Conservation (phyloP, 2,113 vertebrate genomes). For the Hassar affinis region DNA sequence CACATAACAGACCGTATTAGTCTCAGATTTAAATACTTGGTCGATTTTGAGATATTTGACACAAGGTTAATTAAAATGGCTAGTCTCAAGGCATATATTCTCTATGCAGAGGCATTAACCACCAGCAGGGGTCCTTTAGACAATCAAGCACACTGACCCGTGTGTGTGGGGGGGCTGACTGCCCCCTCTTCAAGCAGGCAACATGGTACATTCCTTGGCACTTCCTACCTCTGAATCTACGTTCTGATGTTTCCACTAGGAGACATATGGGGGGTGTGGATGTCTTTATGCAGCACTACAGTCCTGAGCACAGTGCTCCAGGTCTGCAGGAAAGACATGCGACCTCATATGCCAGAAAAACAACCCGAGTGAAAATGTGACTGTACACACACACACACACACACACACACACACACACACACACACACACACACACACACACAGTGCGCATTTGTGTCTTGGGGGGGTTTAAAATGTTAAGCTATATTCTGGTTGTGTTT, state of each 20-base stretch:
- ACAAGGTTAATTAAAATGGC: slow-evolving; percentile 27
- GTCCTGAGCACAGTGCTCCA: slow-evolving; percentile 30
- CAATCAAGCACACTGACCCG: not conserved
- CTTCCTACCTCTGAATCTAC: slow-evolving; percentile 41
- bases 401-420: slow-evolving; percentile 15
- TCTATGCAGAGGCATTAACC: slow-evolving; percentile 32
- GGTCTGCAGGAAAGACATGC: slow-evolving; percentile 20
- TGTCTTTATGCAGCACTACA: slow-evolving; percentile 52
- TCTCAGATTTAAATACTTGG: slow-evolving; percentile 7
- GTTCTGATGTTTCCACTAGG: slow-evolving; percentile 47
- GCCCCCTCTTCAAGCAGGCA: slow-evolving; percentile 12
- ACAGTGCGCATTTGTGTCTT: not conserved
- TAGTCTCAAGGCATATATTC: slow-evolving; percentile 15
- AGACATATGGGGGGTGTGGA: slow-evolving; percentile 46
- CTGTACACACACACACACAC: slow-evolving; percentile 21
- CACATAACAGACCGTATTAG: not conserved
- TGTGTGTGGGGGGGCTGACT: not conserved
- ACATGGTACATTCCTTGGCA: slow-evolving; percentile 47
- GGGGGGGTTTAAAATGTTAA: not conserved
- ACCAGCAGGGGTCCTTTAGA: slow-evolving; percentile 51
- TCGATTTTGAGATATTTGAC: slow-evolving; percentile 11
- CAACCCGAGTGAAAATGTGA: slow-evolving; percentile 26
- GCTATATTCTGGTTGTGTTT: not conserved
- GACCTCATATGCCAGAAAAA: not conserved
- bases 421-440: slow-evolving; percentile 22